A percentile compares a stretch with the other conserved stretches of the same genome.
phyloP scores from a whole-genome alignment of 2,888 invertebrate species.

The Lithophane socia region DNA sequence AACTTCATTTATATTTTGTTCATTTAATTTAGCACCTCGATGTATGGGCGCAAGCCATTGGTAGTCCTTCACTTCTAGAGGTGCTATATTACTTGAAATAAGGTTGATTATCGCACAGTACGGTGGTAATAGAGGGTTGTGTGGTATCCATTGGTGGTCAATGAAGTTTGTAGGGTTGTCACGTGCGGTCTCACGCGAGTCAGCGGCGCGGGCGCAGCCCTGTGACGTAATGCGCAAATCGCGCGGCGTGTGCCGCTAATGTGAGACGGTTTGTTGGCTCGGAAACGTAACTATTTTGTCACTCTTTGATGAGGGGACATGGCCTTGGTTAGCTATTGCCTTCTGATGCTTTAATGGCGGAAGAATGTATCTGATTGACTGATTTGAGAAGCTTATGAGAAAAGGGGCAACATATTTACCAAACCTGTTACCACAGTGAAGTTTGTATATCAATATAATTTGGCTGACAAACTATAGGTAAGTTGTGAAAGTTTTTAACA shows the following conservation, averaged over 20 bases:
- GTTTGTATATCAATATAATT: neutral
- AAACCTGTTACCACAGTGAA: neutral
- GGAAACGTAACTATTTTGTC: constrained; percentile 61
- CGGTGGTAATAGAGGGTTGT: neutral
- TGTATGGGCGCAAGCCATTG: neutral
- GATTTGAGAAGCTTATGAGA: neutral
- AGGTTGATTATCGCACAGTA: neutral
- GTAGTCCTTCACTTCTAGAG: neutral
- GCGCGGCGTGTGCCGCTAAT: constrained; percentile 66
- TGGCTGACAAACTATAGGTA: neutral
- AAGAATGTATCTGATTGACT: constrained; percentile 2
- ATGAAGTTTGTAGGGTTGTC: constrained; percentile 43
- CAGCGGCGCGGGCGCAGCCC: constrained; percentile 35
- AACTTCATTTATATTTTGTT: neutral
- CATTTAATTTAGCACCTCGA: neutral
- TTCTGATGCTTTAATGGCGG: constrained; percentile 2
- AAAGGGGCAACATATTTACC: neutral
- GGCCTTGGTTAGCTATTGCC: neutral
- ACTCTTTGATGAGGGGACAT: constrained; percentile 43
- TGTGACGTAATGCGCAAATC: constrained; percentile 67
- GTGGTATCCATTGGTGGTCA: constrained; percentile 65
- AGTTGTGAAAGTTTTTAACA: neutral
- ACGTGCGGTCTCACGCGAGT: constrained; percentile 57
- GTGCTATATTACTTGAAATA: neutral
- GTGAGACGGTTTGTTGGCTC: constrained; percentile 59